Evolutionary conservation across 2,797 vertebrate genomes (phyloP).

Genomic region (Heliangelus exortis): DNA sequence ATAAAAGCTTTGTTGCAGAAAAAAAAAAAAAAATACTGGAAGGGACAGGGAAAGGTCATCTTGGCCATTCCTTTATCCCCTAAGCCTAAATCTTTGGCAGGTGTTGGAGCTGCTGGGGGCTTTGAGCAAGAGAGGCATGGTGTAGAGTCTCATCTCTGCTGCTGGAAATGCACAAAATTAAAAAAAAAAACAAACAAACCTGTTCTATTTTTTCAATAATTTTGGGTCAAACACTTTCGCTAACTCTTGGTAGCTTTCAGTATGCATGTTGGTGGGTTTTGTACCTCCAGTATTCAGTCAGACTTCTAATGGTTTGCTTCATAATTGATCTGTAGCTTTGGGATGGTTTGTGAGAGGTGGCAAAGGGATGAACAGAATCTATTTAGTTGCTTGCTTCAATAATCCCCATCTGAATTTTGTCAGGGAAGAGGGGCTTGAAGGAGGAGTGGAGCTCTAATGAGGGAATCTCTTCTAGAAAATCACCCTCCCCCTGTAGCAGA

Average conservation of each 20-base stretch:
- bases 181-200: background rate
- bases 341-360: background rate
- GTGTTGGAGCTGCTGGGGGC: background rate
- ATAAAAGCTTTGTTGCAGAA: background rate
- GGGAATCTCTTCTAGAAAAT: background rate
- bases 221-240: background rate
- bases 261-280: background rate
- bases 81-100: background rate
- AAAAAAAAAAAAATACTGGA: background rate
- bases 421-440: background rate
- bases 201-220: background rate
- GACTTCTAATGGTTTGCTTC: background rate
- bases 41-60: background rate
- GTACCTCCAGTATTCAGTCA: background rate
- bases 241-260: background rate
- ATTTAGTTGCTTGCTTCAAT: background rate
- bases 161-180: background rate
- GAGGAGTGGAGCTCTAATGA: background rate
- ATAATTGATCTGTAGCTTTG: background rate
- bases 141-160: background rate
- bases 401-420: background rate
- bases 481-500: background rate
- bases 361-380: background rate
- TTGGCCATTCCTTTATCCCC: background rate
- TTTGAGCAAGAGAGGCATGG: background rate